A percentile compares a stretch with the other conserved stretches of the same genome.
phyloP scores from a whole-genome alignment of 1,140 invertebrate genomes.

The Drosophila mayri region DNA sequence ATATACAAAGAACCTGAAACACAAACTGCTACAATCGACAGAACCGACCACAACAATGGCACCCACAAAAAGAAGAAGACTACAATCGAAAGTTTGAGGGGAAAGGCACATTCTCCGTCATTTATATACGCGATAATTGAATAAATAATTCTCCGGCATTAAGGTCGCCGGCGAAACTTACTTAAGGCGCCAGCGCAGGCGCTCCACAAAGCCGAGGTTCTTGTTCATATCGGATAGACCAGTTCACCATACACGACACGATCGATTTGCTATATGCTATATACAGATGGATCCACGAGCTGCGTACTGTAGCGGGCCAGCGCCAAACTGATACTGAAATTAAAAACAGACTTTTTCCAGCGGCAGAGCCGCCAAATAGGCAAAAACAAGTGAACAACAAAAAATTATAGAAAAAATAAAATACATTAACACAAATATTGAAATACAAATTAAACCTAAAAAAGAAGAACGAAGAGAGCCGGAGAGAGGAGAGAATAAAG shows the following conservation, averaged over 20 bases:
- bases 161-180: slow-evolving; percentile 62
- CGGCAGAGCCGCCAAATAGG: slow-evolving; percentile 48
- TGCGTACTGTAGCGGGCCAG: slow-evolving; percentile 63
- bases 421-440: slow-evolving; percentile 71
- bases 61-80: not conserved
- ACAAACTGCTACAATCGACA: slow-evolving; percentile 24
- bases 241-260: slow-evolving; percentile 27
- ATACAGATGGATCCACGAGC: slow-evolving; percentile 37
- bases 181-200: slow-evolving; percentile 76
- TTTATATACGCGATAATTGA: slow-evolving; percentile 38
- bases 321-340: slow-evolving; percentile 76
- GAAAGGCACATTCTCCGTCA: slow-evolving; percentile 22
- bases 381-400: slow-evolving; percentile 45
- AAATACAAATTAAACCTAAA: slow-evolving; percentile 66
- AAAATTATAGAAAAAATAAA: slow-evolving; percentile 49
- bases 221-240: slow-evolving; percentile 59
- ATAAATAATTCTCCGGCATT: slow-evolving; percentile 47
- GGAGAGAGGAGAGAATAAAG: slow-evolving; percentile 27
- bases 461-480: slow-evolving; percentile 46
- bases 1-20: slow-evolving; percentile 31
- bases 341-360: slow-evolving; percentile 63
- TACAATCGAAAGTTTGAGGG: slow-evolving; percentile 6
- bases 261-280: slow-evolving; percentile 24
- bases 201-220: slow-evolving; percentile 75
- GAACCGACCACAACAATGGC: slow-evolving; percentile 25